Percentiles rank a stretch among this genome's conserved stretches.
phyloP scores from a whole-genome alignment of 2,797 vertebrate genomes.

The Xiphorhynchus erythropygius region DNA sequence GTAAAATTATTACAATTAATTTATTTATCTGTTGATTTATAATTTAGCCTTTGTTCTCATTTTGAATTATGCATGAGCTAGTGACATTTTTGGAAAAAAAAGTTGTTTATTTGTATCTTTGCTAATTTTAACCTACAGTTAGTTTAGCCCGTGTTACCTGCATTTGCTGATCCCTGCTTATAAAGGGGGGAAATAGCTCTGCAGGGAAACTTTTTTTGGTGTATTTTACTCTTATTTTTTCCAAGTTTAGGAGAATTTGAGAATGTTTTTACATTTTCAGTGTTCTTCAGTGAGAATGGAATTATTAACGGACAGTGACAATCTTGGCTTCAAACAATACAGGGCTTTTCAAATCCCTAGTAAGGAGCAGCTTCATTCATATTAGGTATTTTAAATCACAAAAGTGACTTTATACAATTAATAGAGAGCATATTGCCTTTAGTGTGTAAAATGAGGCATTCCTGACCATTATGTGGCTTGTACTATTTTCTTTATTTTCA shows the following conservation, averaged over 20 bases:
- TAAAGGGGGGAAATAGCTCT: not conserved
- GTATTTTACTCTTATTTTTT: not conserved
- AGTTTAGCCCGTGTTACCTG: not conserved
- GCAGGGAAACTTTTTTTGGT: not conserved
- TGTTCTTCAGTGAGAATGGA: not conserved
- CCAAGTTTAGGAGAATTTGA: not conserved
- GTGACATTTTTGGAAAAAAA: not conserved
- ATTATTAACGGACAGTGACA: not conserved
- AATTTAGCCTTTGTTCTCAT: constrained; percentile 28
- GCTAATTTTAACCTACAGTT: constrained; percentile 24
- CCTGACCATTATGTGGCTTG: not conserved
- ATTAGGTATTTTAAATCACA: not conserved
- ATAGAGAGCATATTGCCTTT: not conserved
- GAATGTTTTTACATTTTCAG: not conserved
- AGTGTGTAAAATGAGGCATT: not conserved
- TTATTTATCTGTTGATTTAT: not conserved
- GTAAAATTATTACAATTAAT: constrained; percentile 1
- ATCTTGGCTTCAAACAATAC: not conserved
- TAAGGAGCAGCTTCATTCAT: not conserved
- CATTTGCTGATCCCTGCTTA: not conserved
- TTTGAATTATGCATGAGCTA: constrained; percentile 15
- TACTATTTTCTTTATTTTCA: not conserved
- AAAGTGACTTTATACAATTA: not conserved
- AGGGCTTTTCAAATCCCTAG: not conserved
- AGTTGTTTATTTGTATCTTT: constrained; percentile 2